Evolutionary conservation across 2,797 vertebrate species (phyloP).

Genomic region (Semaprochilodus insignis): DNA sequence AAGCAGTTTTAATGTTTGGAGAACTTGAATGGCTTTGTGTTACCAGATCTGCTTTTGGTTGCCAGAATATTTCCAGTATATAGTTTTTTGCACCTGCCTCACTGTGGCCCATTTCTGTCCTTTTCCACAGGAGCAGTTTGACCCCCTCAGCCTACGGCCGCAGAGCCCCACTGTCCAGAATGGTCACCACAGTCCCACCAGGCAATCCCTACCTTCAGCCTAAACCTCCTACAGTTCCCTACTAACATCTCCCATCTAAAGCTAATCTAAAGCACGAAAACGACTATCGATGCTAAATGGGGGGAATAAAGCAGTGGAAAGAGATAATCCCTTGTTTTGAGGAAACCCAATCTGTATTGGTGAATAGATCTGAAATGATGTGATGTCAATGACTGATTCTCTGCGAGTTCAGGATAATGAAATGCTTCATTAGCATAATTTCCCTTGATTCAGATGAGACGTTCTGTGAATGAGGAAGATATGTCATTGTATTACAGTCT

Average conservation of each 20-base stretch:
- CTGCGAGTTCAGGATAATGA: constrained; percentile 78
- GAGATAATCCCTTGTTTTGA: constrained; percentile 65
- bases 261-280: neutral
- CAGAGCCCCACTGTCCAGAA: constrained; percentile 70
- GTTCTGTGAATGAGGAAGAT: constrained; percentile 75
- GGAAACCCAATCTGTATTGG: constrained; percentile 76
- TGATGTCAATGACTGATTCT: constrained; percentile 77
- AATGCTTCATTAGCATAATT: constrained; percentile 81
- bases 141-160: constrained; percentile 50
- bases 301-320: constrained; percentile 62
- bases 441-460: constrained; percentile 82
- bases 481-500: constrained; percentile 69
- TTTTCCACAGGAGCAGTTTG: constrained; percentile 61
- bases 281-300: constrained; percentile 52
- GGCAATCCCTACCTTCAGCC: constrained; percentile 76
- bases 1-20: neutral
- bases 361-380: constrained; percentile 78
- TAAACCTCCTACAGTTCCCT: constrained; percentile 23
- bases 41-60: neutral
- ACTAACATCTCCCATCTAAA: constrained; percentile 4
- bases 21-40: neutral
- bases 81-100: neutral
- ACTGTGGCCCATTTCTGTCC: constrained; percentile 5
- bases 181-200: constrained; percentile 71
- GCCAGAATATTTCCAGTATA: neutral